Percentiles rank a stretch among this genome's conserved stretches.
phyloP scores from a whole-genome alignment of 2,888 invertebrate genomes.

The Dromius quadrimaculatus region DNA sequence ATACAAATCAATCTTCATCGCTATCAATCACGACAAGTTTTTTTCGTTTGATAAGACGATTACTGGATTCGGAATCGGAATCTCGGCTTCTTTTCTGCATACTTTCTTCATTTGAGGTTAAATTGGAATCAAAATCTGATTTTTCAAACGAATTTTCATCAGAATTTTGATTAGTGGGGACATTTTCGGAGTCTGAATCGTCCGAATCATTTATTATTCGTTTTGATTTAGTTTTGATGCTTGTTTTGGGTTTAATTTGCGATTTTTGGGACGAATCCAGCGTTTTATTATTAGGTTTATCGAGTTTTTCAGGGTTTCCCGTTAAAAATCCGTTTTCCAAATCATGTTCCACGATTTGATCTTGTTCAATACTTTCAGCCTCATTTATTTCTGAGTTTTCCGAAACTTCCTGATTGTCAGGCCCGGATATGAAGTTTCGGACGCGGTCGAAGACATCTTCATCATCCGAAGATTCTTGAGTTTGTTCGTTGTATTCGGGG shows the following conservation, averaged over 20 bases:
- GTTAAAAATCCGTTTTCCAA: neutral
- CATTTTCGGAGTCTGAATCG: slow-evolving; percentile 24
- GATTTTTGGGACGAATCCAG: too few relatives aligned
- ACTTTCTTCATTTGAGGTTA: slow-evolving; percentile 1
- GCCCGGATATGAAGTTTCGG: slow-evolving; percentile 56
- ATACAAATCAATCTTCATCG: slow-evolving; percentile 45
- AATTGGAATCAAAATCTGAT: neutral
- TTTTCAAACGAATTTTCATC: slow-evolving; percentile 12
- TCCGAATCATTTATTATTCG: slow-evolving; percentile 30
- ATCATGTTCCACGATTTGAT: slow-evolving; percentile 3
- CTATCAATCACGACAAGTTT: slow-evolving; percentile 38
- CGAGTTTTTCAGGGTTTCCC: slow-evolving; percentile 10
- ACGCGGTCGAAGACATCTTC: slow-evolving; percentile 64
- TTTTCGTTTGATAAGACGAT: slow-evolving; percentile 19
- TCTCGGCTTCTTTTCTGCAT: slow-evolving; percentile 25
- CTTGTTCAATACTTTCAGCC: slow-evolving; percentile 8
- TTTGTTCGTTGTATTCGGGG: slow-evolving; percentile 38
- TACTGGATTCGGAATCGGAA: slow-evolving; percentile 30
- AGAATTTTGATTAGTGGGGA: neutral
- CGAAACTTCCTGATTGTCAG: slow-evolving; percentile 29
- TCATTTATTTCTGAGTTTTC: slow-evolving; percentile 21
- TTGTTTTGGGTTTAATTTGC: too few relatives aligned
- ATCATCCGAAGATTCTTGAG: slow-evolving; percentile 59
- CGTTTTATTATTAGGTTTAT: slow-evolving; percentile 6
- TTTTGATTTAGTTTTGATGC: slow-evolving; percentile 43